These are phyloP conservation scores for Mimumesa dahlbomi DNA, from an alignment of 2,888 invertebrate genomes.

Conservation along the genomic window DNA sequence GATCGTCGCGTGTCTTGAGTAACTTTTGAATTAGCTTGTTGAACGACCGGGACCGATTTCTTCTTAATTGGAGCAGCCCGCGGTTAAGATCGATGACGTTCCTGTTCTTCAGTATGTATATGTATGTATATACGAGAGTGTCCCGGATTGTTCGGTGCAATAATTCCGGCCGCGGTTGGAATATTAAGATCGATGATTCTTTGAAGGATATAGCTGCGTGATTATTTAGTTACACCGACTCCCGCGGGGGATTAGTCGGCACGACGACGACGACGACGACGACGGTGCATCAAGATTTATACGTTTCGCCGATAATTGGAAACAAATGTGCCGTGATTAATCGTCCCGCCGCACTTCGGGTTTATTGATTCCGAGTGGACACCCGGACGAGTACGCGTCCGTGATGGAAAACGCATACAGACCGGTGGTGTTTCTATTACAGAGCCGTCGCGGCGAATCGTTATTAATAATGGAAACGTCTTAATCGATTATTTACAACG, in stretches of 20 bases:
- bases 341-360: slow-evolving; percentile 1
- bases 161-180: too few species aligned
- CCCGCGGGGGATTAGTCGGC: too few species aligned
- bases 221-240: neutral
- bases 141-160: too few species aligned
- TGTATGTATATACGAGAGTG: too few species aligned
- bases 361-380: neutral
- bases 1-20: neutral
- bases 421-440: too few species aligned
- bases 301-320: neutral
- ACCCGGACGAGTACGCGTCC: neutral
- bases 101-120: too few species aligned
- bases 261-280: too few species aligned
- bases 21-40: slow-evolving; percentile 24
- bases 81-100: neutral
- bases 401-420: too few species aligned
- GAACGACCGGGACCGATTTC: slow-evolving; percentile 10
- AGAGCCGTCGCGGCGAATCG: too few species aligned
- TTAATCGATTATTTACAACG: too few species aligned
- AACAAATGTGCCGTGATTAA: neutral
- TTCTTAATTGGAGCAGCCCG: neutral
- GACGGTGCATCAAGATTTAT: slow-evolving; percentile 2
- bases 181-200: neutral
- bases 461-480: too few species aligned
- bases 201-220: neutral